Conservation (phyloP, 1,140 invertebrate genomes). For the Diabrotica virgifera region DNA sequence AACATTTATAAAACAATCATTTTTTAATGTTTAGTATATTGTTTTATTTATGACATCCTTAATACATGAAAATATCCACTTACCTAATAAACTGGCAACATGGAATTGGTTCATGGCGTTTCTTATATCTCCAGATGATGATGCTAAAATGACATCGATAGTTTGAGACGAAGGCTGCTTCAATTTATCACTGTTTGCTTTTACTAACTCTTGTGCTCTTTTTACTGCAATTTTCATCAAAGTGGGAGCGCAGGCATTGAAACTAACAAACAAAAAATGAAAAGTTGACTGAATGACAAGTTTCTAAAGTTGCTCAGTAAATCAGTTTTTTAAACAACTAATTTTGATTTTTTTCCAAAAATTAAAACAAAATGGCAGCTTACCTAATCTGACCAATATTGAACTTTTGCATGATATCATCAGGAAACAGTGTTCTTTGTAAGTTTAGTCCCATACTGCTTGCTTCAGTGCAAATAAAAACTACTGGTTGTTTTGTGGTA, state of each 20-base stretch:
- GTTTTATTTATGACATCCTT: background rate
- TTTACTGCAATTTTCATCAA: conserved; percentile 66
- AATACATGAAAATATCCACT: conserved; percentile 18
- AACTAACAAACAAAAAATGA: conserved; percentile 49
- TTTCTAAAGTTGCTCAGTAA: background rate
- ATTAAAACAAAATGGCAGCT: conserved; percentile 40
- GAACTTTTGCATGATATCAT: conserved; percentile 57
- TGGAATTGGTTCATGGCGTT: conserved; percentile 69
- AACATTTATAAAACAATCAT: background rate
- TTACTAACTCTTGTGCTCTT: conserved; percentile 57
- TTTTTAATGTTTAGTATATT: background rate
- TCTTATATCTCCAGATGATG: conserved; percentile 67
- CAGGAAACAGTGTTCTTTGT: conserved; percentile 61
- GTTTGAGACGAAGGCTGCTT: conserved; percentile 55
- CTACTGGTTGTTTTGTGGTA: conserved; percentile 63
- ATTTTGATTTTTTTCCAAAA: background rate
- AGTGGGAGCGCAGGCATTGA: conserved; percentile 62
- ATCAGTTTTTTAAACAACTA: conserved; percentile 8
- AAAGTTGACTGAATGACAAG: conserved; percentile 29
- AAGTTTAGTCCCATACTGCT: conserved; percentile 59
- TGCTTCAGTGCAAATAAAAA: conserved; percentile 69
- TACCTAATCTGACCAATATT: conserved; percentile 62
- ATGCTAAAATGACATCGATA: conserved; percentile 65
- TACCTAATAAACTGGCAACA: conserved; percentile 66
- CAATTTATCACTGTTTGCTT: conserved; percentile 51